phyloP scores from a whole-genome alignment of 2,888 invertebrate species.

The Clunio marinus region DNA sequence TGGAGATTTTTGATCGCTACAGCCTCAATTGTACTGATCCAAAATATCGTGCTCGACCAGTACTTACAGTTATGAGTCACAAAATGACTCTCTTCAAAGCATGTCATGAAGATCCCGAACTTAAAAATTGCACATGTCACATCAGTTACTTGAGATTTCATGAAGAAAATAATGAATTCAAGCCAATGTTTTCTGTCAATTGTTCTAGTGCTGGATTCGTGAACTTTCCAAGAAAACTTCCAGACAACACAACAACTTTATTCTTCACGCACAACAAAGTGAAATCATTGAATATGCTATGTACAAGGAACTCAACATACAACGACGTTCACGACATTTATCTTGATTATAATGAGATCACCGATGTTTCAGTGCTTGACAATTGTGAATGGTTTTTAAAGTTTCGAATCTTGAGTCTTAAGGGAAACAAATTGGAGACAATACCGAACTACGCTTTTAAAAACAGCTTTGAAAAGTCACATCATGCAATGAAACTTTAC shows the following conservation, averaged over 20 bases:
- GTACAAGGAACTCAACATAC: slow-evolving; percentile 62
- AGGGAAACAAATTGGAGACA: slow-evolving; percentile 61
- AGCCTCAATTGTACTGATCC: slow-evolving; percentile 47
- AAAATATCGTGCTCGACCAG: slow-evolving; percentile 46
- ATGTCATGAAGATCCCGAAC: slow-evolving; percentile 47
- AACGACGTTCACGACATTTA: slow-evolving; percentile 66
- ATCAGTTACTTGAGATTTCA: slow-evolving; percentile 47
- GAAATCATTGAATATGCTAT: slow-evolving; percentile 56
- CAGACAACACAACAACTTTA: slow-evolving; percentile 49
- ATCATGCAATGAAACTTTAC: slow-evolving; percentile 63
- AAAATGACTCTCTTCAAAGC: slow-evolving; percentile 47
- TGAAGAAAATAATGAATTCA: slow-evolving; percentile 45
- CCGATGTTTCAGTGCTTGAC: slow-evolving; percentile 64
- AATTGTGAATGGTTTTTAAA: slow-evolving; percentile 72
- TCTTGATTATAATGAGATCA: slow-evolving; percentile 70
- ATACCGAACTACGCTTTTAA: slow-evolving; percentile 76
- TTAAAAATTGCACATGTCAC: slow-evolving; percentile 48
- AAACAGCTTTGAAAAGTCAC: slow-evolving; percentile 69
- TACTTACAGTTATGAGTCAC: slow-evolving; percentile 48
- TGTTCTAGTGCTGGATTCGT: slow-evolving; percentile 47
- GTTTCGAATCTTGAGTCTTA: slow-evolving; percentile 72
- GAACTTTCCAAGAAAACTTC: slow-evolving; percentile 47
- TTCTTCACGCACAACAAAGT: slow-evolving; percentile 49
- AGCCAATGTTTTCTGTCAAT: slow-evolving; percentile 50
- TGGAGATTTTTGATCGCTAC: slow-evolving; percentile 47